These are phyloP conservation scores for Eospalax fontanierii DNA, from an alignment of 2,797 vertebrate genomes.

Conservation along the genomic window DNA sequence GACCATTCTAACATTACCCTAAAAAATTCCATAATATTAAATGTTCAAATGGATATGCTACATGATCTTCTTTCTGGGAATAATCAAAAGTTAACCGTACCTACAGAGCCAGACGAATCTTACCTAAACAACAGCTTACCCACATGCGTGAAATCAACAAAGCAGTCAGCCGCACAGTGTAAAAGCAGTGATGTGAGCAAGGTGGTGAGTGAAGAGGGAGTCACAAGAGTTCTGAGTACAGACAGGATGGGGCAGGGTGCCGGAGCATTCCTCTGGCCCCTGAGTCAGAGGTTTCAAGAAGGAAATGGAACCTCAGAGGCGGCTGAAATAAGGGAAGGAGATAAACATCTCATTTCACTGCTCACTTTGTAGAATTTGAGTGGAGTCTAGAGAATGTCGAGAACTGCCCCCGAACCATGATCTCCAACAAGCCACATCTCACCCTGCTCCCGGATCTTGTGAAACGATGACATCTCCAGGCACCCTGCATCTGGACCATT, in stretches of 20 bases:
- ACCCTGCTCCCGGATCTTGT: neutral
- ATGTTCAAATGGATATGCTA: neutral
- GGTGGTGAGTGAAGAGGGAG: neutral
- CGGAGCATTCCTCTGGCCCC: conserved; percentile 36
- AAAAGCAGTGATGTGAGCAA: neutral
- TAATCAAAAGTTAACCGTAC: neutral
- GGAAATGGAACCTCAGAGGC: conserved; percentile 74
- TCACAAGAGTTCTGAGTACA: neutral
- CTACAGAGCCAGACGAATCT: conserved; percentile 12
- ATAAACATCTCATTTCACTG: conserved; percentile 53
- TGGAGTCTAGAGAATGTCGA: conserved; percentile 11
- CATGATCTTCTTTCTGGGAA: conserved; percentile 11
- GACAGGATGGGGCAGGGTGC: conserved; percentile 46
- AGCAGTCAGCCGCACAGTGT: neutral
- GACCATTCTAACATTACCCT: neutral
- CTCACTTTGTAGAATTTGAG: conserved; percentile 29
- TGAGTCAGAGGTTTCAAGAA: conserved; percentile 82
- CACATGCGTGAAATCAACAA: neutral
- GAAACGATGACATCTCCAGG: neutral
- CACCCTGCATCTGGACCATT: neutral
- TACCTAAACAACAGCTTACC: conserved; percentile 14
- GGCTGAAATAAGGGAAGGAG: conserved; percentile 79
- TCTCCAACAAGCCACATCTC: neutral
- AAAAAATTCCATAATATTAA: neutral
- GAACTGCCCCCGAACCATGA: neutral